Percentiles rank a stretch among this genome's conserved stretches.
These are phyloP conservation scores for Aphelenchoides besseyi DNA, from an alignment of 1,140 invertebrate species.

Conservation along the genomic window DNA sequence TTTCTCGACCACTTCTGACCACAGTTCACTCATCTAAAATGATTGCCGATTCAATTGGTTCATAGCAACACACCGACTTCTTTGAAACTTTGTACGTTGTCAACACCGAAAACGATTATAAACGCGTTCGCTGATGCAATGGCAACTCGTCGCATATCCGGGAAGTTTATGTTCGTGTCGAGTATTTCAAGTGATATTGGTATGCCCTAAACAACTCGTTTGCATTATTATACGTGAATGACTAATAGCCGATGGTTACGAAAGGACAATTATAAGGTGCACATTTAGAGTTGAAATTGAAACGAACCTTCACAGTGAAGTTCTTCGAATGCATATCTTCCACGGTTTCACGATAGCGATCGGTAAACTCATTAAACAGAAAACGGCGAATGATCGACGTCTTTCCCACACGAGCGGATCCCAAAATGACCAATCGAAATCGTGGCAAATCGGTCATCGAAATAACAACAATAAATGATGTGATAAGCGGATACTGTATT, in stretches of 20 bases:
- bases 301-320: conserved; percentile 70
- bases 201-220: conserved; percentile 36
- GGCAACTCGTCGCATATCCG: conserved; percentile 77
- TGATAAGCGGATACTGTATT: no score
- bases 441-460: conserved; percentile 66
- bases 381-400: conserved; percentile 80
- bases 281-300: neutral
- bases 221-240: conserved; percentile 8
- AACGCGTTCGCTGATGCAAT: conserved; percentile 86
- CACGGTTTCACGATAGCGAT: conserved; percentile 80
- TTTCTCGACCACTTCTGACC: conserved; percentile 44
- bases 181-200: conserved; percentile 73
- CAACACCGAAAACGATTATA: conserved; percentile 81
- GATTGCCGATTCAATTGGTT: neutral
- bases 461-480: neutral
- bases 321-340: conserved; percentile 83
- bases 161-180: conserved; percentile 83
- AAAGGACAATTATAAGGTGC: no score
- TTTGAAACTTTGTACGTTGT: conserved; percentile 65
- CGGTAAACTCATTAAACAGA: conserved; percentile 77
- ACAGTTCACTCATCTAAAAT: conserved; percentile 52
- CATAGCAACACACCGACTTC: conserved; percentile 43
- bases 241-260: neutral
- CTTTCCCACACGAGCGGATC: conserved; percentile 79
- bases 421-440: conserved; percentile 78